Evolutionary conservation across 2,113 vertebrate species (phyloP).

Genomic region (Trogon melanurus): DNA sequence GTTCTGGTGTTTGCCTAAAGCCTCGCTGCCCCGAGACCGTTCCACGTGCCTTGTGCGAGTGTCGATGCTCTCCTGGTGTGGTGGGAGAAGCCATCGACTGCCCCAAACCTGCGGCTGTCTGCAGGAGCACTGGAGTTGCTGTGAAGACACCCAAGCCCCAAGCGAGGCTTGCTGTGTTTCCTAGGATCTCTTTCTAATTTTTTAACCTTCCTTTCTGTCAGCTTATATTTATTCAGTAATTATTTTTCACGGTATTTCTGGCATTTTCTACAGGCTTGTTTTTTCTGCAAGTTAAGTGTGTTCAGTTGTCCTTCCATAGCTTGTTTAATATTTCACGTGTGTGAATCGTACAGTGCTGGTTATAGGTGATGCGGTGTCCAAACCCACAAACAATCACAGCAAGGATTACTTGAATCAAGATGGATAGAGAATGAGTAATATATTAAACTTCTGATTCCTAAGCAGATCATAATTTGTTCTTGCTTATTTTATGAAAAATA

Average conservation of each 20-base stretch:
- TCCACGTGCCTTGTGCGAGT: accelerated
- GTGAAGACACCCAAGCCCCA: neutral
- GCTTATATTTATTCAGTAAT: neutral
- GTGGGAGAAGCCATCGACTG: neutral
- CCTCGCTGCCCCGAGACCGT: neutral
- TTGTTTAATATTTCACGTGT: neutral
- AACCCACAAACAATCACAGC: neutral
- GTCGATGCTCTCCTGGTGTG: accelerated
- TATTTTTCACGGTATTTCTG: neutral
- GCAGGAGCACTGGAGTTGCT: neutral
- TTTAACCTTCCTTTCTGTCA: neutral
- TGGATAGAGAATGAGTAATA: neutral
- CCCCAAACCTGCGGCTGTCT: accelerated
- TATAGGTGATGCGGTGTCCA: neutral
- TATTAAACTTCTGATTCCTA: neutral
- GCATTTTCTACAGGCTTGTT: neutral
- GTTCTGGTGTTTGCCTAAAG: neutral
- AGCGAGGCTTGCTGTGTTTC: neutral
- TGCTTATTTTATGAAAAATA: neutral
- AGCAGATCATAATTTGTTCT: neutral
- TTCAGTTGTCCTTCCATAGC: neutral
- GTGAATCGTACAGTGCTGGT: neutral
- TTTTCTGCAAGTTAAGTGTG: neutral
- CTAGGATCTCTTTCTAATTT: neutral
- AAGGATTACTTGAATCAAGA: neutral